Conservation (phyloP, 2,113 vertebrate genomes). For the Merops nubicus region DNA sequence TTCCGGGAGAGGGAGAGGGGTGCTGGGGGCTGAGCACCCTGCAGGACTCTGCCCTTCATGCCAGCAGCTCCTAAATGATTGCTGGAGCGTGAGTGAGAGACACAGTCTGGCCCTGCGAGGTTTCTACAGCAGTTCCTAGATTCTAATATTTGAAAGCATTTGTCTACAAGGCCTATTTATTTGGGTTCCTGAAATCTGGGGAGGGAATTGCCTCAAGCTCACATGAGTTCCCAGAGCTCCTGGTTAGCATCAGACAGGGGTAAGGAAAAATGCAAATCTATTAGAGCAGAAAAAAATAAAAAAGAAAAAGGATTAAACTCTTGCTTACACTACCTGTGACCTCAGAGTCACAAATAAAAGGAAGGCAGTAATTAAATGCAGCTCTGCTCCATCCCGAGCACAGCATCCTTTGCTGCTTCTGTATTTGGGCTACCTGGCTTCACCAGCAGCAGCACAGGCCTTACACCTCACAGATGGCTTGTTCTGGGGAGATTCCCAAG, state of each 20-base stretch:
- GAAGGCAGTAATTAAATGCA: neutral
- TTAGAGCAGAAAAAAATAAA: neutral
- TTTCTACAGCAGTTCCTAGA: neutral
- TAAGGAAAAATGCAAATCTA: neutral
- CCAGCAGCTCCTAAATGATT: neutral
- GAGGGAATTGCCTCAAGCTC: neutral
- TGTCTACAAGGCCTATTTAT: neutral
- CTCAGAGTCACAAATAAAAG: neutral
- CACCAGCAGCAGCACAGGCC: neutral
- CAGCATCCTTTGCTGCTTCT: neutral
- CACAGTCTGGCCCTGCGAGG: neutral
- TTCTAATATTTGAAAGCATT: neutral
- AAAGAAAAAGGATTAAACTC: neutral
- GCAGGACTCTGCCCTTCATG: neutral
- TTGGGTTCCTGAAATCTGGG: neutral
- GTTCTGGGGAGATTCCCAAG: slow-evolving; percentile 67
- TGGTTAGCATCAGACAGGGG: neutral
- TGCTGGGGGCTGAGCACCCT: neutral
- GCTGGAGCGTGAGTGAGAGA: neutral
- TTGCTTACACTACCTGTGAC: neutral
- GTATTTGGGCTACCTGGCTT: slow-evolving; percentile 20
- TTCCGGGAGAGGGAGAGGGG: fast-evolving
- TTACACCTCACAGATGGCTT: slow-evolving; percentile 57
- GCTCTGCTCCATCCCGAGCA: neutral
- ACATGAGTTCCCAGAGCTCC: neutral